Evolutionary conservation across 2,113 vertebrate genomes (phyloP).

Genomic region (Prietella phreatophila): DNA sequence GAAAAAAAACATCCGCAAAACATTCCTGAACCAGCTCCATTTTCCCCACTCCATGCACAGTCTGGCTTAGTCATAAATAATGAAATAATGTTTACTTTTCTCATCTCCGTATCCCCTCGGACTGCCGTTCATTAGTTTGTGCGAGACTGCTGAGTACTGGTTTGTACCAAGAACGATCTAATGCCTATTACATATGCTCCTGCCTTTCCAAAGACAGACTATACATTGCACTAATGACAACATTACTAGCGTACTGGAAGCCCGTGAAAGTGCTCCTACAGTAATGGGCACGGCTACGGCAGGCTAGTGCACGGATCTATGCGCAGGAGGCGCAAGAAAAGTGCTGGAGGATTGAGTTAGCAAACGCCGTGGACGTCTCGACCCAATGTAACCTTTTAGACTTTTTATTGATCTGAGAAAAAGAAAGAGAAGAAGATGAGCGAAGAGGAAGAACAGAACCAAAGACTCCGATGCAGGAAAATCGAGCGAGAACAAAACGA

Average conservation of each 20-base stretch:
- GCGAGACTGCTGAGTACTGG: not conserved
- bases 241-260: constrained; percentile 19
- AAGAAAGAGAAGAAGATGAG: constrained; percentile 19
- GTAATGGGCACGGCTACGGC: constrained; percentile 20
- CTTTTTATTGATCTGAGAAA: constrained; percentile 41
- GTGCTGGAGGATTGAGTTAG: constrained; percentile 49
- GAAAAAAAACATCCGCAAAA: constrained; percentile 39
- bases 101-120: not conserved
- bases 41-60: not conserved
- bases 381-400: constrained; percentile 48
- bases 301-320: constrained; percentile 17
- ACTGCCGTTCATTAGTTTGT: not conserved
- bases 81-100: constrained; percentile 4
- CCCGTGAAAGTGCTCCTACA: constrained; percentile 27
- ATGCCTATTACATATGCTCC: not conserved
- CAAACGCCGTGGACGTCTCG: constrained; percentile 46
- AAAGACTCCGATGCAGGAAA: not conserved
- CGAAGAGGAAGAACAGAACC: constrained; percentile 1
- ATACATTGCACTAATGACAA: constrained; percentile 4
- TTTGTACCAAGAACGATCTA: not conserved
- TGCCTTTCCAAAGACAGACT: constrained; percentile 1
- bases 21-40: constrained; percentile 19
- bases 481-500: not conserved
- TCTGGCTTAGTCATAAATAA: constrained; percentile 19
- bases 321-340: constrained; percentile 19